Evolutionary conservation across 2,888 invertebrate species (phyloP).

Genomic region (Caenorhabditis sulstoni): DNA sequence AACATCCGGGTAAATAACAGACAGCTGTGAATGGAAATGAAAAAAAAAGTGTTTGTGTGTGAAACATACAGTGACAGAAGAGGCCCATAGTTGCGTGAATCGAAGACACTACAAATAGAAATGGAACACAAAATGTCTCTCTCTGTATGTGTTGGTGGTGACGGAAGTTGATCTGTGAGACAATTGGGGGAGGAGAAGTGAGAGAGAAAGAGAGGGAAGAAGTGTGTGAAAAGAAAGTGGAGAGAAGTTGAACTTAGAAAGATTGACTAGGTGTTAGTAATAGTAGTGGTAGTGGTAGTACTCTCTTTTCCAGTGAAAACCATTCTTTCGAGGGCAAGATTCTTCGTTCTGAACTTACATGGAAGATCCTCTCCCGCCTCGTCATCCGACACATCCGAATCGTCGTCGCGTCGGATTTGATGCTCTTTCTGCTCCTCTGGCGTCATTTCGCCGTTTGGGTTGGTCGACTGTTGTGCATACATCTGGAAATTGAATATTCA

Average conservation of each 20-base stretch:
- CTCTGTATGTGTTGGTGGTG: background rate
- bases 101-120: slow-evolving; percentile 77
- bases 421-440: slow-evolving; percentile 53
- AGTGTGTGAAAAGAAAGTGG: slow-evolving; percentile 1
- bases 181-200: background rate
- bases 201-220: slow-evolving; percentile 6
- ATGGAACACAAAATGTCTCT: slow-evolving; percentile 22
- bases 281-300: slow-evolving; percentile 2
- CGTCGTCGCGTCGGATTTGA: slow-evolving; percentile 80
- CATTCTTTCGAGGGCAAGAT: background rate
- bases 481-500: slow-evolving; percentile 49
- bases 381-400: slow-evolving; percentile 80
- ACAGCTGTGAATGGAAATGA: background rate
- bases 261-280: slow-evolving; percentile 5
- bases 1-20: background rate
- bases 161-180: slow-evolving; percentile 2
- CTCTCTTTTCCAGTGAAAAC: too few species aligned
- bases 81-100: slow-evolving; percentile 80
- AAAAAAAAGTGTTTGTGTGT: background rate
- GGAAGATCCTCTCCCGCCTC: slow-evolving; percentile 76
- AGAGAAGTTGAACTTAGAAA: slow-evolving; percentile 12
- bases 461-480: slow-evolving; percentile 82
- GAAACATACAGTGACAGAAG: slow-evolving; percentile 80
- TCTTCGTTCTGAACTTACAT: slow-evolving; percentile 69
- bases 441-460: slow-evolving; percentile 37